Conservation (phyloP, 2,888 invertebrate species). For the Phaonia tiefii region DNA sequence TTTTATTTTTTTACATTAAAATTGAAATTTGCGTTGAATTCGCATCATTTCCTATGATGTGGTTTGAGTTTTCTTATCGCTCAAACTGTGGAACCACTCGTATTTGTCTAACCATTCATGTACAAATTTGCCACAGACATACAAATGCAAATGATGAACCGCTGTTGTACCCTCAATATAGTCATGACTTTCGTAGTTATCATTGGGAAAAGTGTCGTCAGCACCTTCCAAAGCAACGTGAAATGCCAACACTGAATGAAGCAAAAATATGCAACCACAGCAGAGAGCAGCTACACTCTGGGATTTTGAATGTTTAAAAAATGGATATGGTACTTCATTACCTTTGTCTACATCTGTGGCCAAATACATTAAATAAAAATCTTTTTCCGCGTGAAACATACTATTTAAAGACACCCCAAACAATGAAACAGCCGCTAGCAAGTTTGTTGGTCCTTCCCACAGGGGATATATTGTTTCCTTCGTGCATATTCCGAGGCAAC, state of each 20-base stretch:
- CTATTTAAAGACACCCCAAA: slow-evolving; percentile 69
- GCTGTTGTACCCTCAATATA: slow-evolving; percentile 7
- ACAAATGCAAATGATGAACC: slow-evolving; percentile 66
- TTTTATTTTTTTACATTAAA: neutral
- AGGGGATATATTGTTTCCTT: slow-evolving; percentile 63
- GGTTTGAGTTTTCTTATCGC: neutral
- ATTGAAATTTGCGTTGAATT: neutral
- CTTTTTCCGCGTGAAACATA: slow-evolving; percentile 72
- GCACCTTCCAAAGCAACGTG: slow-evolving; percentile 60
- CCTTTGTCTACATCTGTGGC: slow-evolving; percentile 28
- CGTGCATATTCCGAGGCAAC: slow-evolving; percentile 68
- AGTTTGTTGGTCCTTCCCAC: slow-evolving; percentile 69
- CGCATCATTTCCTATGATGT: no score
- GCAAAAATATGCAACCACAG: slow-evolving; percentile 70
- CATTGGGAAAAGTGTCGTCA: slow-evolving; percentile 14
- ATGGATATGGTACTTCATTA: slow-evolving; percentile 67
- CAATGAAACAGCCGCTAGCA: slow-evolving; percentile 66
- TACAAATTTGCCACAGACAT: slow-evolving; percentile 66
- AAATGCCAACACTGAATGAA: slow-evolving; percentile 73
- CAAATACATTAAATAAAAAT: slow-evolving; percentile 72
- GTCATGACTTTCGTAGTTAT: neutral
- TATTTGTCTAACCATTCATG: slow-evolving; percentile 64
- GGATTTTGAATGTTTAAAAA: slow-evolving; percentile 71
- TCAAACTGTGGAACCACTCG: slow-evolving; percentile 66
- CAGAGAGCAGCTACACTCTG: slow-evolving; percentile 72